phyloP scores from a whole-genome alignment of 2,888 invertebrate genomes.

The Choristoneura rosaceana region DNA sequence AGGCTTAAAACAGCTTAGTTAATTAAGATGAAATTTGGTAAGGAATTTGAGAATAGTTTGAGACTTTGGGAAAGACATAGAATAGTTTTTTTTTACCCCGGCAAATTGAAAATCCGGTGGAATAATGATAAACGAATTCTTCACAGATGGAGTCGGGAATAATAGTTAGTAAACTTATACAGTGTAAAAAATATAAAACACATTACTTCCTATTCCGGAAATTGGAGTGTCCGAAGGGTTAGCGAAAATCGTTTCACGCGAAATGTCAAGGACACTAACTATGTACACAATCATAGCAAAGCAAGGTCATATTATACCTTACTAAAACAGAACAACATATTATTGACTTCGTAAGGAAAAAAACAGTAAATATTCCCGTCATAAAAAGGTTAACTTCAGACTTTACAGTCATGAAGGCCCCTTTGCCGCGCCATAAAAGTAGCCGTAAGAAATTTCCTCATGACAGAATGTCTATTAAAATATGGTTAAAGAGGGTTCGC shows the following conservation, averaged over 20 bases:
- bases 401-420: slow-evolving; percentile 2
- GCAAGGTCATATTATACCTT: background rate
- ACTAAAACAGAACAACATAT: background rate
- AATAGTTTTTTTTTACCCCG: too few species aligned
- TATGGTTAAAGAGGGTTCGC: slow-evolving; percentile 36
- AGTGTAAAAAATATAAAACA: background rate
- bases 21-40: too few species aligned
- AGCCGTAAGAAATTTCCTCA: slow-evolving; percentile 32
- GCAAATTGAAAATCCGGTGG: too few species aligned
- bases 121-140: too few species aligned
- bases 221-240: background rate
- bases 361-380: background rate
- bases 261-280: background rate
- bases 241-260: background rate
- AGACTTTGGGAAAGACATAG: too few species aligned
- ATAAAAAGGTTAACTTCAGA: background rate
- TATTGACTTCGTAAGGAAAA: background rate
- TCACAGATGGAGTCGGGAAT: too few species aligned
- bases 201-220: background rate
- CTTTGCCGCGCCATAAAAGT: slow-evolving; percentile 27
- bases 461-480: slow-evolving; percentile 35
- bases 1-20: too few species aligned
- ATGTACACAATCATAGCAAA: background rate
- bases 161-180: background rate
- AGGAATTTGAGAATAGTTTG: too few species aligned